phyloP scores from a whole-genome alignment of 2,113 vertebrate genomes.

The Tragelaphus buxtoni region DNA sequence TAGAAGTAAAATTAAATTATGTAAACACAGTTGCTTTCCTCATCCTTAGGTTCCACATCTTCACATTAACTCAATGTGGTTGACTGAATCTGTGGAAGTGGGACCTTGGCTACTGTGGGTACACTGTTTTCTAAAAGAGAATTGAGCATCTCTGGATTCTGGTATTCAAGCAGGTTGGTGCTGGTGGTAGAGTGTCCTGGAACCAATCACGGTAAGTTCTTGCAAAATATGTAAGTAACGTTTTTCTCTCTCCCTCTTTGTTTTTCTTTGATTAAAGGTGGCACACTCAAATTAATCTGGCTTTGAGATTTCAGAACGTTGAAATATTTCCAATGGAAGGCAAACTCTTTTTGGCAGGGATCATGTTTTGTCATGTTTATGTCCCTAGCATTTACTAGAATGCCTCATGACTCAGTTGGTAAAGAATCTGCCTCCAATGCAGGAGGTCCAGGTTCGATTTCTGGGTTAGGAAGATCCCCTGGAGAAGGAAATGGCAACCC shows the following conservation, averaged over 20 bases:
- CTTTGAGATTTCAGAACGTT: background rate
- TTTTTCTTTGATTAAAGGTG: background rate
- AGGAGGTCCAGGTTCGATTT: accelerated
- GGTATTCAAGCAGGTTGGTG: background rate
- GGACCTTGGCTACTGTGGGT: background rate
- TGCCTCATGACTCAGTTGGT: background rate
- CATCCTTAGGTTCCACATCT: background rate
- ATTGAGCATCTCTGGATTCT: background rate
- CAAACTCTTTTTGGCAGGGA: background rate
- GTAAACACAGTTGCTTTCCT: background rate
- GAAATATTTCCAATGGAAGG: background rate
- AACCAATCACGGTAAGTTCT: background rate
- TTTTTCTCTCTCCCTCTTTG: background rate
- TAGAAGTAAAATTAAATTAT: background rate
- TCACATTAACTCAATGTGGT: background rate
- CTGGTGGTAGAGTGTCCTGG: background rate
- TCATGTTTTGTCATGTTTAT: background rate
- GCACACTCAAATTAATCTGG: background rate
- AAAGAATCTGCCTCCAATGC: background rate
- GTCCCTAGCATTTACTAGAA: background rate
- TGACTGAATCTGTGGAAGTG: background rate
- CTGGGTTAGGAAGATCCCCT: background rate
- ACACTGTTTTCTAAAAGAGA: background rate
- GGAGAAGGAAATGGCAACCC: background rate
- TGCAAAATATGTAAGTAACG: background rate